Base-by-base conservation (phyloP, 37 sponge, comb jelly and placozoan genomes). In the Haliclona indistincta region DNA sequence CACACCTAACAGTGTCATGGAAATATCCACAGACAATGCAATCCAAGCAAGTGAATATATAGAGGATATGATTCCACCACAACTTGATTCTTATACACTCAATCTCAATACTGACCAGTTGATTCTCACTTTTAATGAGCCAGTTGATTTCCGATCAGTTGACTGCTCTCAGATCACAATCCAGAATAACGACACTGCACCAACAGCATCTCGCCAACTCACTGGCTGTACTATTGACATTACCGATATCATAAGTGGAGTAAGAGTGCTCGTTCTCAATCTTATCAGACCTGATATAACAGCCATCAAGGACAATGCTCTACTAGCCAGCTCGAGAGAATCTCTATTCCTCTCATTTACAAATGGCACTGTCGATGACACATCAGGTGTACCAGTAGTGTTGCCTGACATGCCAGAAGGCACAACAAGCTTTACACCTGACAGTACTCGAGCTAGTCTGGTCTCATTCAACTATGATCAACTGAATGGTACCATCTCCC, bases 81-180 rank as follows among this genome's bases (percentile, higher is more conserved):
- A n/a, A 33, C 75, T 95, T 13, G 19, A 49, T 13, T 63, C 66
- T 19, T 89, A 74, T 56, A 84, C 89, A 0, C 76, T 95, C 8
- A 86, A 95, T 39, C 71, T 95, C 83, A 86, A 91, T 74, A 70
- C 44, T 25, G 85, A 89, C 45, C 71, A 71, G 7, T 71, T 95
- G 4, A 83, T 74, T 5, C 76, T 95, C 19, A 92, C 93, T 0
- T 95, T 91, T 62, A 75, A 88, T 75, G 96, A 95, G 53, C 96
- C 96, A n/a, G 67, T 91, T 26, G 53, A 81, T 20, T 62, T 60
- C 2, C 0, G 39, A 0, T 62, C 60, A 23, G 41, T 88, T 8
- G 65, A 86, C 77, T 95, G 96, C 73, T 33, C 51, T 54, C 51
- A 53, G 4, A 77, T 95, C 44, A 82, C 82, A 11, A 71, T 95